phyloP scores from a whole-genome alignment of 2,797 vertebrate species.

The Melanotaenia nigrans region DNA sequence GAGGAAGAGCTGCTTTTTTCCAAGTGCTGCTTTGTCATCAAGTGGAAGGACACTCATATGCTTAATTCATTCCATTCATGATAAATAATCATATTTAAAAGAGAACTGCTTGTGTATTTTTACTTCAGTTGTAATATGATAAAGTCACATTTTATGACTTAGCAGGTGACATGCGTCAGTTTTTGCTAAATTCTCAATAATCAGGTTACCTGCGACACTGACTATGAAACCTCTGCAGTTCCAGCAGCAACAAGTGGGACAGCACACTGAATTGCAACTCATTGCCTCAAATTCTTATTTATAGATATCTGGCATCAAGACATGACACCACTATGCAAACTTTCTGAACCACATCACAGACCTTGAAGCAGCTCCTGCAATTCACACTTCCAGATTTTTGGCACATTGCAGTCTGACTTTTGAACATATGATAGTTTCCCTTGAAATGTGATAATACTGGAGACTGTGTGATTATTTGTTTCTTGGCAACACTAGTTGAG shows the following conservation, averaged over 20 bases:
- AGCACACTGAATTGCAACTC: not conserved
- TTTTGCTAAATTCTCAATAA: not conserved
- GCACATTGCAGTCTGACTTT: not conserved
- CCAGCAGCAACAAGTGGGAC: not conserved
- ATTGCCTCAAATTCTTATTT: slow-evolving; percentile 4
- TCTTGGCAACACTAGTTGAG: not conserved
- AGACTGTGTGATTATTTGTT: slow-evolving; percentile 18
- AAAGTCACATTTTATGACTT: slow-evolving; percentile 4
- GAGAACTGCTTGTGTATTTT: slow-evolving; percentile 7
- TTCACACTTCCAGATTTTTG: slow-evolving; percentile 4
- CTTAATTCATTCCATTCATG: slow-evolving; percentile 42
- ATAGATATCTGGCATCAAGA: slow-evolving; percentile 1
- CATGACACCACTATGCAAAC: not conserved
- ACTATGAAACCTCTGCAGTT: not conserved
- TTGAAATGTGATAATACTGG: slow-evolving; percentile 27
- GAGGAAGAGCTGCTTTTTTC: slow-evolving; percentile 58
- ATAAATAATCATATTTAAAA: slow-evolving; percentile 32
- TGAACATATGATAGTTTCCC: slow-evolving; percentile 12
- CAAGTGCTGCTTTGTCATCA: slow-evolving; percentile 52
- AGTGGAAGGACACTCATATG: slow-evolving; percentile 35
- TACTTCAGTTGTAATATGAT: not conserved
- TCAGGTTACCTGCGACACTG: not conserved
- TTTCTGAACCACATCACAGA: not conserved
- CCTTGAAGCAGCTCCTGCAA: not conserved
- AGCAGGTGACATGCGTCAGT: not conserved